phyloP scores from a whole-genome alignment of 2,797 vertebrate species.

The Periparus ater region DNA sequence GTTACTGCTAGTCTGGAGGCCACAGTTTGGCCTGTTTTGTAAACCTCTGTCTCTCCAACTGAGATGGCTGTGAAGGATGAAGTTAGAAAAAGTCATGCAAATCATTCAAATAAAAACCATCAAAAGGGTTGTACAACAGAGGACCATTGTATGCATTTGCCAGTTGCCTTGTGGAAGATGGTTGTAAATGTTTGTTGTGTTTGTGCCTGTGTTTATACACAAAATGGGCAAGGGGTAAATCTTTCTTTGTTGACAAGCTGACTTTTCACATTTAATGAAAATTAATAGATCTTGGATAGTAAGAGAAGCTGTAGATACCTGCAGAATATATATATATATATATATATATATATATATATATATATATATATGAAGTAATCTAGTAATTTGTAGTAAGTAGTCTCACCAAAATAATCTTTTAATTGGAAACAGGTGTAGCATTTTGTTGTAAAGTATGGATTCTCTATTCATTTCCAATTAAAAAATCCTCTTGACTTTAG shows the following conservation, averaged over 20 bases:
- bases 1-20: not conserved
- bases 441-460: constrained; percentile 9
- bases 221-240: not conserved
- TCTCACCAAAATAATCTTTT: not conserved
- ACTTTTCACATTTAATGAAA: not conserved
- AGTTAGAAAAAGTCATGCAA: not conserved
- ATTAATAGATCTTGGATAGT: not conserved
- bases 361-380: not conserved
- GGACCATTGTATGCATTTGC: not conserved
- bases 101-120: not conserved
- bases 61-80: not conserved
- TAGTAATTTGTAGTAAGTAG: not conserved
- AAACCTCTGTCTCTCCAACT: not conserved
- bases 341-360: not conserved
- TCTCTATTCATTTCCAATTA: constrained; percentile 30
- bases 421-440: constrained; percentile 29
- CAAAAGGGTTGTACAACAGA: not conserved
- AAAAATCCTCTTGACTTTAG: constrained; percentile 53
- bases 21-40: not conserved
- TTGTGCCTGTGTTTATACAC: not conserved
- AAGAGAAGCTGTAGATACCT: not conserved
- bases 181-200: not conserved
- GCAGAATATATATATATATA: not conserved
- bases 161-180: not conserved
- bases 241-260: not conserved